Base-by-base conservation (phyloP, 2,888 invertebrate genomes). In the Quadroppia sp. region DNA sequence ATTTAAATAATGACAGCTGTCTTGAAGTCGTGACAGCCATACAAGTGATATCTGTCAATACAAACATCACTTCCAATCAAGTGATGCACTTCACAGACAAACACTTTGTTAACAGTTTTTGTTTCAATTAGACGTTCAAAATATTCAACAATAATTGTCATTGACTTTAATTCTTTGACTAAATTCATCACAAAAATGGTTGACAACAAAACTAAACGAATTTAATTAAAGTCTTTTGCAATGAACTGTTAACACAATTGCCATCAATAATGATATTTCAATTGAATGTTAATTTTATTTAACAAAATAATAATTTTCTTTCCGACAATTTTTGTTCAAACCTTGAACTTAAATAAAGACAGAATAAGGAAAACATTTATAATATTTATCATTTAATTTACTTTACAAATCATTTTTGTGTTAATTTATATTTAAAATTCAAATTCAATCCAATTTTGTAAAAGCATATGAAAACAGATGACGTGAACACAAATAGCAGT, bases 1-100 rank as follows among this genome's bases (percentile, higher is more conserved):
- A 9, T 64, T 64, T 64, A 36, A 64, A 64, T 36, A 64, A 64
- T 64, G 64, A 64, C 64, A 64, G 64, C 64, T 64, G 64, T 64
- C 64, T 32, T 64, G 2, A 2, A 61, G 13, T 30, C 20, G 25
- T 64, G 64, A 64, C 64, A 64, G 64, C 64, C 17, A 64, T 32
- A 64, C 64, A 64, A 64, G 64, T n/a, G 36, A 64, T 64, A 36
- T 11, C 64, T 64, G 64, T 64, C 64, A 64, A 64, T 64, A 64
- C 6, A 23, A 36, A 32, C 64, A 64, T 64, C 11, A 64, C n/a
- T 36, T n/a, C 36, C 36, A 64, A 64, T 36, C 32, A 36, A 64
- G n/a, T 64, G 56, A 25, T 56, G 6, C 13, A 28, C 20, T 56
- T 15, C n/a, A 36, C 15, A n/a, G 32, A 56, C 53, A 17, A 2